These are phyloP conservation scores for Sinocyclocheilus maitianheensis DNA, from an alignment of 2,113 vertebrate species.

Conservation along the genomic window DNA sequence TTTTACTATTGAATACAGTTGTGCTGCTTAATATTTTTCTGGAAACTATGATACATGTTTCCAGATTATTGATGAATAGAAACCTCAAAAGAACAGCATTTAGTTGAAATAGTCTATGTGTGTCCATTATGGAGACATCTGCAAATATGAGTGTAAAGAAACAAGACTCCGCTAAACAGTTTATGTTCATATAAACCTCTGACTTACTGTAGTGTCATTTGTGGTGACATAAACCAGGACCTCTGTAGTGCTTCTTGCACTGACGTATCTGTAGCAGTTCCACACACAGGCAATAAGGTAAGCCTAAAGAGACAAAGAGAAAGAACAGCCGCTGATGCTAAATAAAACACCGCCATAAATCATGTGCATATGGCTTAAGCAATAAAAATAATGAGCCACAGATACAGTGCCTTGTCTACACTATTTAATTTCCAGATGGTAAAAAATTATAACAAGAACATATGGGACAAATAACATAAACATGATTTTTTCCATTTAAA, in stretches of 20 bases:
- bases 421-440: background rate
- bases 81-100: background rate
- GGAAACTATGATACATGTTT: background rate
- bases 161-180: background rate
- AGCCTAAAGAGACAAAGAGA: constrained; percentile 77
- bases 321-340: background rate
- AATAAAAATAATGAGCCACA: constrained; percentile 19
- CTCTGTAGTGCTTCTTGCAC: constrained; percentile 85
- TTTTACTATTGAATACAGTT: background rate
- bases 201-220: constrained; percentile 91
- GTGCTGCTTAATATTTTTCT: background rate
- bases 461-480: background rate
- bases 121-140: background rate
- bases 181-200: background rate
- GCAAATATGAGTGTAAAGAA: background rate
- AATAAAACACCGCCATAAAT: constrained; percentile 27
- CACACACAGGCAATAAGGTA: constrained; percentile 98
- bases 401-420: background rate
- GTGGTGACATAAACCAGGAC: constrained; percentile 94
- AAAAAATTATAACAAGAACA: background rate
- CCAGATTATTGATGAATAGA: background rate
- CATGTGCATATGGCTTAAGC: background rate
- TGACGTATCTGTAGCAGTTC: constrained; percentile 98
- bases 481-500: background rate
- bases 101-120: background rate